phyloP scores from a whole-genome alignment of 2,797 vertebrate species.

The Eleutherodactylus coqui region DNA sequence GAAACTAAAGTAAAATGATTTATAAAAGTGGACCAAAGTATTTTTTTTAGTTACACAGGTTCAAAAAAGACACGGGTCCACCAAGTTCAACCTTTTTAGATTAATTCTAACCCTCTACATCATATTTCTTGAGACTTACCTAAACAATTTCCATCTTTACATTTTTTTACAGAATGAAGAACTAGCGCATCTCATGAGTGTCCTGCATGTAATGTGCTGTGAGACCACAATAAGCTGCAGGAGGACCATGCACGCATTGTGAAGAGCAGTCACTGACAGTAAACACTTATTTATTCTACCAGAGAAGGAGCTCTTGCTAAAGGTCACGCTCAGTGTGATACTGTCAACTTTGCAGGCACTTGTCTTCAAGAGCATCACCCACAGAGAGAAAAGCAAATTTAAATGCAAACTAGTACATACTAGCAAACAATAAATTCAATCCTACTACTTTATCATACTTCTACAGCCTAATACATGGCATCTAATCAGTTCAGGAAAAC shows the following conservation, averaged over 20 bases:
- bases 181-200: neutral
- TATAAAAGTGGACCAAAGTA: no score
- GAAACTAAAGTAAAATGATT: no score
- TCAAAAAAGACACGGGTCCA: no score
- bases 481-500: slow-evolving; percentile 7
- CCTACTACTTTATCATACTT: slow-evolving; percentile 19
- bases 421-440: neutral
- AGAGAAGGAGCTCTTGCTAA: slow-evolving; percentile 38
- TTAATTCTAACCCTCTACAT: neutral
- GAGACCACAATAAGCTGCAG: slow-evolving; percentile 23
- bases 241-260: neutral
- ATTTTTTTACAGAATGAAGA: neutral
- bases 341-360: slow-evolving; percentile 16
- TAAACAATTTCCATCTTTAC: neutral
- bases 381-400: slow-evolving; percentile 35
- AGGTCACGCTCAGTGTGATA: slow-evolving; percentile 43
- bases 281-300: slow-evolving; percentile 8
- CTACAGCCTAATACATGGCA: neutral
- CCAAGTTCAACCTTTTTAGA: no score
- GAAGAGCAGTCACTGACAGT: slow-evolving; percentile 24
- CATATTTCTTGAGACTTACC: neutral
- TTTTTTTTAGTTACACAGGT: no score
- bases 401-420: slow-evolving; percentile 29
- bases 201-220: slow-evolving; percentile 9
- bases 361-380: slow-evolving; percentile 26